Percentiles rank a stretch among this genome's conserved stretches.
phyloP scores from a whole-genome alignment of 1,140 invertebrate species.

The Hylyphantes graminicola region DNA sequence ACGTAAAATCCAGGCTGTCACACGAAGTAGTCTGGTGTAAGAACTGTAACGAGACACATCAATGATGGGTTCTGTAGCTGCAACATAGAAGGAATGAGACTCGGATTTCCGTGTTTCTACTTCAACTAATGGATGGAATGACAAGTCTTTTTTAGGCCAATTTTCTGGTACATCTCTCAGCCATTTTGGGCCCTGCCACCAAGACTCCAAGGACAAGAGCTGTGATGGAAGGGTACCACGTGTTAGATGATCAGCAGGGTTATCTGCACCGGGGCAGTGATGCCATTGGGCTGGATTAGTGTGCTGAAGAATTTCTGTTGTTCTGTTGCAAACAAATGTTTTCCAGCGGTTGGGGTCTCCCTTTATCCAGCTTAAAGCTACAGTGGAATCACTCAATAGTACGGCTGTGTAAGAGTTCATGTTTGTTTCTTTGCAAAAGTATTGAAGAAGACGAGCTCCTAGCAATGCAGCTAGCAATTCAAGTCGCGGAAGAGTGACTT shows the following conservation, averaged over 20 bases:
- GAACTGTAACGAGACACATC: slow-evolving; percentile 1
- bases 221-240: background rate
- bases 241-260: slow-evolving; percentile 4
- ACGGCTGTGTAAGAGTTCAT: background rate
- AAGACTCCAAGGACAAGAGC: background rate
- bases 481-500: background rate
- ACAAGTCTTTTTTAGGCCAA: background rate
- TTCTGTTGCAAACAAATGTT: slow-evolving; percentile 21
- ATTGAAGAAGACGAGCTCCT: slow-evolving; percentile 8
- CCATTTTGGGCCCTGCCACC: slow-evolving; percentile 6
- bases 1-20: slow-evolving; percentile 7
- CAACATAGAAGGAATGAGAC: background rate
- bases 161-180: background rate
- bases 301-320: slow-evolving; percentile 5
- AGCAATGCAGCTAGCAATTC: slow-evolving; percentile 17
- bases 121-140: background rate
- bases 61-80: background rate
- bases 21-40: background rate
- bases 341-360: slow-evolving; percentile 23
- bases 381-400: slow-evolving; percentile 17
- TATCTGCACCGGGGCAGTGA: slow-evolving; percentile 5
- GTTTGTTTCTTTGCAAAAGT: slow-evolving; percentile 20
- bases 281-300: slow-evolving; percentile 16
- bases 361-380: slow-evolving; percentile 29
- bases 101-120: background rate